phyloP scores from a whole-genome alignment of 2,797 vertebrate genomes.

The Molossus molossus region DNA sequence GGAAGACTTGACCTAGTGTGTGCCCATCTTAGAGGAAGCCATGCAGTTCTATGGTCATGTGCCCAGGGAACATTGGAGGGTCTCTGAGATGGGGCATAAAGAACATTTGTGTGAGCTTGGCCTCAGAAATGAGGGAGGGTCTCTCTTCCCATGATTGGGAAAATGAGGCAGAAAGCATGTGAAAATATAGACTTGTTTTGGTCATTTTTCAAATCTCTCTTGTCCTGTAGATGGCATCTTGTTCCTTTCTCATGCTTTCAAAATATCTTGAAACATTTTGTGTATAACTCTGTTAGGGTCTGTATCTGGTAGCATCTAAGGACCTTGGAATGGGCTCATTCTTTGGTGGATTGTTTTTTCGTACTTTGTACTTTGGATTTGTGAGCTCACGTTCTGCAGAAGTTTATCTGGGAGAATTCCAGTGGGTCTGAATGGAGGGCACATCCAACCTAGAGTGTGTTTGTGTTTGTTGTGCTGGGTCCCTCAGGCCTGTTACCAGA shows the following conservation, averaged over 20 bases:
- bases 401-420: not conserved
- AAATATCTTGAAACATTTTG: not conserved
- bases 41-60: too few species aligned
- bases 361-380: not conserved
- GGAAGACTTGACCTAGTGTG: rapidly evolving
- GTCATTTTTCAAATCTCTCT: not conserved
- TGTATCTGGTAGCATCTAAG: not conserved
- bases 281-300: not conserved
- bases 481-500: not conserved
- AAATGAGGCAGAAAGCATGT: not conserved
- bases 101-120: not conserved
- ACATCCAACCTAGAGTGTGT: not conserved
- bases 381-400: not conserved
- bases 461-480: not conserved
- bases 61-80: not conserved
- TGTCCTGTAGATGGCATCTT: not conserved
- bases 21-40: not conserved
- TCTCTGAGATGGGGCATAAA: not conserved
- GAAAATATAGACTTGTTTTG: not conserved
- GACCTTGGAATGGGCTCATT: not conserved
- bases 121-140: not conserved
- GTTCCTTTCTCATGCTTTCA: not conserved
- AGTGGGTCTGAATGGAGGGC: not conserved
- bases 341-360: not conserved
- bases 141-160: not conserved